Conservation (phyloP, 2,888 invertebrate species). For the Tinea pellionella region DNA sequence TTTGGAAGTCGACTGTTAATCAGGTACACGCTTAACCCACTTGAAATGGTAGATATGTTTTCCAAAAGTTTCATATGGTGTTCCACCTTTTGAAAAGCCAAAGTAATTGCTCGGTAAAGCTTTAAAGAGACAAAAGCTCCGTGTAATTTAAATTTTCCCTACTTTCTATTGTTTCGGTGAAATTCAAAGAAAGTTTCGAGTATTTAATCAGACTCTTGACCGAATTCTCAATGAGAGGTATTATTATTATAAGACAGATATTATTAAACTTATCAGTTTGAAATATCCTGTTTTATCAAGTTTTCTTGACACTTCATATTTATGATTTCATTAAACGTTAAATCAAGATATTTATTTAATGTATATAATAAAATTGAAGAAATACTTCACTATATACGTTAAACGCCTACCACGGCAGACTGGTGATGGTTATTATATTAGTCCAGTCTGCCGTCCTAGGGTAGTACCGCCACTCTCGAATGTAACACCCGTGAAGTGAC, state of each 20-base stretch:
- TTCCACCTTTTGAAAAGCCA: not conserved
- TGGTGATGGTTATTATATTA: no score
- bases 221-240: not conserved
- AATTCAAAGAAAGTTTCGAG: slow-evolving; percentile 4
- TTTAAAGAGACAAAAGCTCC: not conserved
- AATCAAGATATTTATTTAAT: not conserved
- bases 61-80: not conserved
- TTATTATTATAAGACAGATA: slow-evolving; percentile 1
- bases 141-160: slow-evolving; percentile 5
- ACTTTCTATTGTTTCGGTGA: not conserved
- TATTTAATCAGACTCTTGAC: slow-evolving; percentile 8
- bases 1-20: no score
- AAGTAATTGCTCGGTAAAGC: slow-evolving; percentile 5
- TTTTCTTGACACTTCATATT: not conserved
- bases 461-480: no score
- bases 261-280: not conserved
- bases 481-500: no score
- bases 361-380: no score
- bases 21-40: no score
- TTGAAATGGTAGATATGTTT: not conserved
- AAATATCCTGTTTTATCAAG: not conserved
- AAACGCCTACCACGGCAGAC: no score
- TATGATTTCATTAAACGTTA: not conserved
- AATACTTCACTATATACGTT: no score
- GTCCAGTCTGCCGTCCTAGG: no score